These are phyloP conservation scores for Gymnarchus niloticus DNA, from an alignment of 2,113 vertebrate species.

Conservation along the genomic window DNA sequence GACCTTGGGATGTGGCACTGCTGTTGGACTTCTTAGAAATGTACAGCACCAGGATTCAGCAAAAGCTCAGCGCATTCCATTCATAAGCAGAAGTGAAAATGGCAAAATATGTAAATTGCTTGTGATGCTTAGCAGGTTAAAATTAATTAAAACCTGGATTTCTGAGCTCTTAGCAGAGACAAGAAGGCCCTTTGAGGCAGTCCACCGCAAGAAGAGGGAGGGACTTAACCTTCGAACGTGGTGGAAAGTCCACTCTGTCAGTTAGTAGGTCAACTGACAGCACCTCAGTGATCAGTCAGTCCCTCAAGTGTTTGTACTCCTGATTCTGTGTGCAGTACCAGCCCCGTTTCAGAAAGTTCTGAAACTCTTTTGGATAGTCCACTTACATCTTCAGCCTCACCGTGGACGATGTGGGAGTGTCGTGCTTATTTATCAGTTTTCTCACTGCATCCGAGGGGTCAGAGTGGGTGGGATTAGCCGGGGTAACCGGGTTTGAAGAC, in stretches of 20 bases:
- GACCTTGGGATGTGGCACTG: neutral
- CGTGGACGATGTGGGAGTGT: no score
- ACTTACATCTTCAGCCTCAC: no score
- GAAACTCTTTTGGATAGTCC: no score
- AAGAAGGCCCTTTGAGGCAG: neutral
- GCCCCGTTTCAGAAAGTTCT: neutral
- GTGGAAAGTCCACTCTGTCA: neutral
- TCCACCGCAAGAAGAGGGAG: neutral
- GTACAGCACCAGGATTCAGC: neutral
- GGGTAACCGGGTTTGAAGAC: neutral
- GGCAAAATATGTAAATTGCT: conserved; percentile 7
- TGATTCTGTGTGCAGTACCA: no score
- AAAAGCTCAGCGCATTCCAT: neutral
- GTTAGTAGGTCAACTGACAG: no score
- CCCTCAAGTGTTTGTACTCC: no score
- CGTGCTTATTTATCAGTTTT: neutral
- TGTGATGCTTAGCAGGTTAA: neutral
- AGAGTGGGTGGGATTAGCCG: neutral
- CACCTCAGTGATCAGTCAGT: no score
- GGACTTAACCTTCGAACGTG: neutral
- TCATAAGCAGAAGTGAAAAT: conserved; percentile 1
- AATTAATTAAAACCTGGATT: neutral
- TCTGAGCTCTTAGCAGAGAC: neutral
- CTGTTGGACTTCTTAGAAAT: neutral
- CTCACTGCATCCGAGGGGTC: neutral